phyloP scores from a whole-genome alignment of 2,113 vertebrate genomes.

The Saccopteryx leptura region DNA sequence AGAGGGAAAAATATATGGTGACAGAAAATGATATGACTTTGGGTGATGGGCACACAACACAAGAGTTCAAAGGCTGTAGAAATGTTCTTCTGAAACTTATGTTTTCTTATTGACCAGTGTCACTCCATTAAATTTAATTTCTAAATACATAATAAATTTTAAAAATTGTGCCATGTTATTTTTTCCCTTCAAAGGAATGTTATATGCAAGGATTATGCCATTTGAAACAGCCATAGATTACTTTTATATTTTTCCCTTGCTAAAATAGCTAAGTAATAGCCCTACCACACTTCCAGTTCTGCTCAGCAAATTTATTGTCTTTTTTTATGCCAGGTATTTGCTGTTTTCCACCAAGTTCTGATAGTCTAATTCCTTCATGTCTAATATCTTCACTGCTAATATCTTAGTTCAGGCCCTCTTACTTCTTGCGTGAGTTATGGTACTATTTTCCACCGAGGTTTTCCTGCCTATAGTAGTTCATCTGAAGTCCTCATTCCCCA shows the following conservation, averaged over 20 bases:
- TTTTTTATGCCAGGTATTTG: not conserved
- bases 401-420: not conserved
- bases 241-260: not conserved
- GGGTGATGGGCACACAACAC: no score
- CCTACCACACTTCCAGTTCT: not conserved
- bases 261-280: conserved; percentile 17
- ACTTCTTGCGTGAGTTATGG: not conserved
- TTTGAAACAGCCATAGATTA: conserved; percentile 8
- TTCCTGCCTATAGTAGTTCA: not conserved
- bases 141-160: conserved; percentile 3
- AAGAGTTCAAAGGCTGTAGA: no score
- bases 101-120: no score
- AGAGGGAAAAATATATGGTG: no score
- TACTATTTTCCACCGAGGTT: not conserved
- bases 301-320: conserved; percentile 1
- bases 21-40: no score
- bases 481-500: not conserved
- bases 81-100: no score
- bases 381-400: not conserved
- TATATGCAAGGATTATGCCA: not conserved
- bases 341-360: not conserved
- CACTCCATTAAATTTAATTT: not conserved
- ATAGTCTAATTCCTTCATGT: not conserved
- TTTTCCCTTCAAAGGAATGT: conserved; percentile 33
- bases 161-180: not conserved